Evolutionary conservation across 2,888 invertebrate genomes (phyloP), one percentile per base, ranked within the genome.

Genomic region (Chromoteleia sp.): DNA sequence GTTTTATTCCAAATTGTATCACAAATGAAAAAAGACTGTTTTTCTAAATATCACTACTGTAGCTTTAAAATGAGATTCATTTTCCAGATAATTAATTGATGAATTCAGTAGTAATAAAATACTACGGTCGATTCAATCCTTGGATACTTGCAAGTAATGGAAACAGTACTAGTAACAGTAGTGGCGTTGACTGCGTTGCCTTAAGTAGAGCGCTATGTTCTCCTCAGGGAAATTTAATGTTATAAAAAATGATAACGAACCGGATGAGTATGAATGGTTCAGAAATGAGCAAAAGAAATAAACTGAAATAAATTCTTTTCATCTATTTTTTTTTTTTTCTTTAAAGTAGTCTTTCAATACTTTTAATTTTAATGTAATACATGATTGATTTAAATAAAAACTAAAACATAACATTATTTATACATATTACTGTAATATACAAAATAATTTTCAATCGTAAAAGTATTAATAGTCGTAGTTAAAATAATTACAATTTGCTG

Each of bases 201-300:
- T 80, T 63, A 80, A 80, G 75, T 81, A 70, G 80, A 75, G 52
- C 74, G 70, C 43, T 45, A 50, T 59, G 48, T 74, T 21, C 63
- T 75, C 70, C 63, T 45, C 48, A 36, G 58, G 70, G 70, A 25
- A 74, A 68, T 54, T 33, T 25, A 30, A 45, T 50, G 67, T 58
- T 74, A 80, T 79, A 81, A 82, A 84, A 76, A 83, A 74, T 84
- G 87, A 89, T 88, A 88, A 84, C 82, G 75, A 82, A 85, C 59
- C 52, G 74, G 87, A 88, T 86, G 85, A 88, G 88, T 88, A 88
- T 88, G 87, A 86, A 89, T 88, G 85, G 84, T 82, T 76, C 63
- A 84, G 85, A 82, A 83, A 82, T 63, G 82, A 68, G 77, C 45
- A 73, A 68, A 56, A 61, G 56, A 56, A 61, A 54, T 63, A 52